Evolutionary conservation across 2,113 vertebrate genomes (phyloP), one percentile per base, ranked within the genome.

Genomic region (Felis catus): DNA sequence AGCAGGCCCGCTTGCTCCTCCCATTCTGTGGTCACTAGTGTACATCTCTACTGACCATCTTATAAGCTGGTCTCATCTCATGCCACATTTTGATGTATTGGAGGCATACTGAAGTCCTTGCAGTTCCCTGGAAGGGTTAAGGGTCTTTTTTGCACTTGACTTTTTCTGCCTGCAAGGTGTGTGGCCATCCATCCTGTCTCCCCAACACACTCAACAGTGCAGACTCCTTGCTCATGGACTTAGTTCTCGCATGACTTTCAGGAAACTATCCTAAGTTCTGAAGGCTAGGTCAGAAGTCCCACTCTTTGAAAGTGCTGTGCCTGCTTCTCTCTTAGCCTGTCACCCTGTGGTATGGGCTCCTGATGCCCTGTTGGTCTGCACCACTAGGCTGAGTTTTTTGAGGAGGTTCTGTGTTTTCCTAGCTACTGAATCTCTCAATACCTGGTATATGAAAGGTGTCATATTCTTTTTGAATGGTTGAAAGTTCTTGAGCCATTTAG

Each of bases 361-460:
- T 91, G 36, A 82, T 45, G 2, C 36, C 33, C n/a, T 78, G 16
- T 36, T 86, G 65, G 74, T 80, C 45, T 33, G 48, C 4, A 68
- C 55, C 65, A 45, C 21, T 73, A 58, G 14, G 19, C 74, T 45
- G n/a, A 91, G 70, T 80, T 91, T 23, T 63, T 48, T 58, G 53
- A 83, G 68, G 29, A 74, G 36, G 4, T 91, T 95, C 82, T 96
- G 13, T 19, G 74, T 91, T 66, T 93, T 66, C n/a, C n/a, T 70
- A 48, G 45, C 82, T 87, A 91, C 45, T 78, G 21, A 93, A n/a
- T 89, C 7, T 68, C 21, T 92, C 14, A 58, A 11, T 68, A 86
- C 10, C 14, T 53, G 55, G 45, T 68, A 18, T 91, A 33, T 65
- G 76, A 78, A 88, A 91, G 51, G 39, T 65, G 27, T 68, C 51